Evolutionary conservation across 2,888 invertebrate genomes (phyloP).

Genomic region (Dasysyrphus albostriatus): DNA sequence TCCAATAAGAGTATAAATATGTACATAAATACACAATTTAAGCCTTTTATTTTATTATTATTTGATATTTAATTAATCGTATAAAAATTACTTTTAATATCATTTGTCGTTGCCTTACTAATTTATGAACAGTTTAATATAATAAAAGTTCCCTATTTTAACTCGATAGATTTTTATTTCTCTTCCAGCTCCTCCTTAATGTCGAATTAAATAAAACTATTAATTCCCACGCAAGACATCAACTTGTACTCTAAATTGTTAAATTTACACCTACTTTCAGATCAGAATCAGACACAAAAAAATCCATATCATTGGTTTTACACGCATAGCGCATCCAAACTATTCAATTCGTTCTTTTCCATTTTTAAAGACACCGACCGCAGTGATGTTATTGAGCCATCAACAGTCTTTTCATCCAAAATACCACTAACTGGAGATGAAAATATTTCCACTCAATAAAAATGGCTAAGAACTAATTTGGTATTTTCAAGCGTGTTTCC

Average conservation of each 20-base stretch:
- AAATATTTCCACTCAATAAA: conserved; percentile 46
- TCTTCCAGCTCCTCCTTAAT: not conserved
- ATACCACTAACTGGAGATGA: conserved; percentile 61
- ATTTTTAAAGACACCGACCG: conserved; percentile 6
- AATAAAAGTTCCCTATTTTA: not conserved
- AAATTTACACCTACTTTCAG: conserved; percentile 20
- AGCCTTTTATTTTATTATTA: not conserved
- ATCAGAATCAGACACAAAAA: not conserved
- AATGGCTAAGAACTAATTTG: conserved; percentile 36
- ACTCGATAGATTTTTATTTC: not conserved
- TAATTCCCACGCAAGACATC: conserved; percentile 25
- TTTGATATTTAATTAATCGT: not conserved
- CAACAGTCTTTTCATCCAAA: conserved; percentile 40
- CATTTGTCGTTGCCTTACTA: not conserved
- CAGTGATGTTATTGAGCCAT: conserved; percentile 19
- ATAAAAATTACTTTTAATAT: not conserved
- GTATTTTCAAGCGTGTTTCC: conserved; percentile 3
- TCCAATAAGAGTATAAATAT: too few species aligned
- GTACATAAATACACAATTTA: too few species aligned
- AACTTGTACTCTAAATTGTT: conserved; percentile 24
- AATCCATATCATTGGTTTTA: not conserved
- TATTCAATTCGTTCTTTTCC: conserved; percentile 19
- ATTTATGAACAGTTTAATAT: not conserved
- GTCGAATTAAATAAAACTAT: conserved; percentile 5
- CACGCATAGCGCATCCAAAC: not conserved